Conservation (phyloP, 2,797 vertebrate genomes). For the Sphenodon punctatus region DNA sequence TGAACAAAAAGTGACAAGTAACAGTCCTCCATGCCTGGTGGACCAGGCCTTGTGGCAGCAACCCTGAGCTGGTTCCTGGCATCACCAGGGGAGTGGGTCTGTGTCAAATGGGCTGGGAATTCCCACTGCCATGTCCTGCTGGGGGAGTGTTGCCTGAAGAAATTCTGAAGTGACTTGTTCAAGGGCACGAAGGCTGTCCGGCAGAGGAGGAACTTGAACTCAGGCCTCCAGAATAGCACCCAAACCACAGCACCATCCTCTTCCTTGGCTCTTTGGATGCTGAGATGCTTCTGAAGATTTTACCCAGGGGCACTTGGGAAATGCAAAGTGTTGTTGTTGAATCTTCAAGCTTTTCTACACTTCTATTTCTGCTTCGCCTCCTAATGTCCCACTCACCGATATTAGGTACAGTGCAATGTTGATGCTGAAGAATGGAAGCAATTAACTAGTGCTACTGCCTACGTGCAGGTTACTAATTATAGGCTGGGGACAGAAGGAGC, state of each 20-base stretch:
- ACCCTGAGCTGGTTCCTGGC: background rate
- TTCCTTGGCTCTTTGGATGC: background rate
- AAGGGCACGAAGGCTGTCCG: no score
- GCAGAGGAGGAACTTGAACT: no score
- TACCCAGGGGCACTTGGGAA: background rate
- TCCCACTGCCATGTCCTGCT: no score
- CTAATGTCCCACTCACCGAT: background rate
- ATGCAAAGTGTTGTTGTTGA: background rate
- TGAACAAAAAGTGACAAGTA: no score
- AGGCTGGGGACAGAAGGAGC: constrained; percentile 8
- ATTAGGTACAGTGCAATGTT: background rate
- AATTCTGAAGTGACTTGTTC: no score
- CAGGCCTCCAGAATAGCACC: background rate
- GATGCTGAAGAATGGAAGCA: background rate
- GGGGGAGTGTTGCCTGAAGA: no score
- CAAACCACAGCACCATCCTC: no score
- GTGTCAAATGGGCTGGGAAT: no score
- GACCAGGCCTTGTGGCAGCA: background rate
- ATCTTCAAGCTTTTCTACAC: background rate
- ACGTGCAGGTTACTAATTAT: constrained; percentile 14
- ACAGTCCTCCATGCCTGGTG: background rate
- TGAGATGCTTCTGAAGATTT: background rate
- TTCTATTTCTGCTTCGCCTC: constrained; percentile 7
- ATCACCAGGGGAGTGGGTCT: background rate
- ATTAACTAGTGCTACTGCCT: background rate